These are phyloP conservation scores for Pilophorus perplexus DNA, from an alignment of 2,888 invertebrate species.

Conservation along the genomic window DNA sequence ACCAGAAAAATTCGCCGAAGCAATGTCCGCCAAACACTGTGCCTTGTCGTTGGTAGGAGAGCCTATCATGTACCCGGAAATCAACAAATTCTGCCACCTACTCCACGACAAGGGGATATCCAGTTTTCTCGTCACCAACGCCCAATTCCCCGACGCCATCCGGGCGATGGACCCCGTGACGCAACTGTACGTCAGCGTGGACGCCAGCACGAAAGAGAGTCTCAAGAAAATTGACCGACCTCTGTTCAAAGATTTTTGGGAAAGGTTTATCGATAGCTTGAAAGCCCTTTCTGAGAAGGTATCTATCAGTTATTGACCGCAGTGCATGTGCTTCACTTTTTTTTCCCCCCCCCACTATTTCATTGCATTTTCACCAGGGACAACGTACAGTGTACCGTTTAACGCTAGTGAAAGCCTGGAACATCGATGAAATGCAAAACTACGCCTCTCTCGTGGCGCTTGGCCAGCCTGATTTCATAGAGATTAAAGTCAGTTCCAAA, in stretches of 20 bases:
- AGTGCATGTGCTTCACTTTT: neutral
- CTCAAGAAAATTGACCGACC: constrained; percentile 61
- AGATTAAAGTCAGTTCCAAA: constrained; percentile 56
- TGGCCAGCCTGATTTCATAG: constrained; percentile 61
- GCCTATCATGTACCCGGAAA: constrained; percentile 63
- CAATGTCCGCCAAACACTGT: constrained; percentile 56
- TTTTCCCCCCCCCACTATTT: neutral
- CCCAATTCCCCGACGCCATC: constrained; percentile 61
- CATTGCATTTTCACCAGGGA: constrained; percentile 49
- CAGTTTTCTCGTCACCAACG: constrained; percentile 61
- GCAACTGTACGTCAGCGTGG: constrained; percentile 61
- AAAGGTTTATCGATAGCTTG: constrained; percentile 57
- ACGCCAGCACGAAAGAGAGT: constrained; percentile 59
- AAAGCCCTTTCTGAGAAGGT: constrained; percentile 55
- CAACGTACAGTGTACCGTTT: constrained; percentile 61
- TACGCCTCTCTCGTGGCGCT: constrained; percentile 57
- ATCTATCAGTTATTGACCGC: constrained; percentile 16
- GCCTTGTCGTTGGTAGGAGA: constrained; percentile 61
- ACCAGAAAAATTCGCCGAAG: constrained; percentile 56
- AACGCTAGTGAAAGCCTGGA: constrained; percentile 60
- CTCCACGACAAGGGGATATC: constrained; percentile 57
- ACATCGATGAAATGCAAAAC: constrained; percentile 57
- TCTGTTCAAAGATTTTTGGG: constrained; percentile 60
- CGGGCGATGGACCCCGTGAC: constrained; percentile 56
- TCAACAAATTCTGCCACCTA: constrained; percentile 56